Evolutionary conservation across 2,888 invertebrate species (phyloP).

Genomic region (Euproctis similis): DNA sequence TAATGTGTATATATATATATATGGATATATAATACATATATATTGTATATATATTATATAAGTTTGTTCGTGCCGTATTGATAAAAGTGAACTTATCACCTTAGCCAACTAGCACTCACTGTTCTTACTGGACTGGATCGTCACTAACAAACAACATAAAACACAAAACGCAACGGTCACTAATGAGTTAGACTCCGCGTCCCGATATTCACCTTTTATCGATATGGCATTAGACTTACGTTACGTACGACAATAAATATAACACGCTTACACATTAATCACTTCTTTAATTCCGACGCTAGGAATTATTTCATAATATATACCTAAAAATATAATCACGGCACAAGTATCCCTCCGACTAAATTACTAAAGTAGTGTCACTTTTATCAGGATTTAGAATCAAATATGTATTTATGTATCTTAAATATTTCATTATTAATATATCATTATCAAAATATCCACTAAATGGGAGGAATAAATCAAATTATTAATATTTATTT

Average conservation of each 20-base stretch:
- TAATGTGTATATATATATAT: too few relatives aligned
- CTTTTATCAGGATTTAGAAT: constrained; percentile 77
- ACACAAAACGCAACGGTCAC: constrained; percentile 61
- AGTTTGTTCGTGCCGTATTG: constrained; percentile 72
- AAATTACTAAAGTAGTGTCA: constrained; percentile 76
- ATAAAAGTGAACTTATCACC: constrained; percentile 68
- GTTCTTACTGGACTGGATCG: constrained; percentile 44
- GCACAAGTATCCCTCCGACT: constrained; percentile 77
- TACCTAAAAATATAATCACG: constrained; percentile 77
- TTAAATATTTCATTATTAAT: constrained; percentile 77
- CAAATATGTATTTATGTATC: constrained; percentile 77
- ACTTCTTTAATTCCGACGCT: constrained; percentile 77
- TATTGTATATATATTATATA: too few relatives aligned
- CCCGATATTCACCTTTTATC: constrained; percentile 74
- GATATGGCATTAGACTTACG: constrained; percentile 76
- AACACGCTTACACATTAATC: constrained; percentile 77
- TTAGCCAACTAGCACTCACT: constrained; percentile 41
- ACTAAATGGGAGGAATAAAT: constrained; percentile 77
- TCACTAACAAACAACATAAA: constrained; percentile 59
- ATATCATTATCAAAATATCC: constrained; percentile 77
- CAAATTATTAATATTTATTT: constrained; percentile 73
- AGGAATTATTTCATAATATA: constrained; percentile 76
- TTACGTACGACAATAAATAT: constrained; percentile 76
- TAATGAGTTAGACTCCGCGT: constrained; percentile 72
- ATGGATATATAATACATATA: too few relatives aligned